Evolutionary conservation across 2,888 invertebrate species (phyloP), one percentile per base, ranked within the genome.

Genomic region (Gisinianus flammeolus): DNA sequence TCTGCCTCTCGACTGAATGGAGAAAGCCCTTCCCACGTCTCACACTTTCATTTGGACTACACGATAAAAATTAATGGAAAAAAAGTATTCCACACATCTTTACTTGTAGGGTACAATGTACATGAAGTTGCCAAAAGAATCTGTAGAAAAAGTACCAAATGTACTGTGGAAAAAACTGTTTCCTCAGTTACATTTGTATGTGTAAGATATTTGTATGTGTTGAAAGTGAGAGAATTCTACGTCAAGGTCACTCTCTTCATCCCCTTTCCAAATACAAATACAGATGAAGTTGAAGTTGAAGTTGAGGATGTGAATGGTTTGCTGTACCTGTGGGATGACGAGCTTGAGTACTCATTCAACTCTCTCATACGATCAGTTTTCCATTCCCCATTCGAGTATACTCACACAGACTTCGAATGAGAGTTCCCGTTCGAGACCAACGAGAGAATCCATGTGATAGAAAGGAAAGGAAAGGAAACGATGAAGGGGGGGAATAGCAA

Each of bases 1-100:
- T 6, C 44, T 16, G 54, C 3, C 19, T 54, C n/a, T 44, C 44
- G 44, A 16, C 6, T 10, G 16, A 44, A 44, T 10, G 6, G 44
- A 10, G 44, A 44, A 16, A 44, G 44, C 6, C 6, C 44, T 44
- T 64, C 26, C 26, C 26, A 26, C 12, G 12, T 26, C 26, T 26
- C 26, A 22, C 62, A 3, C 26, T 64, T 64, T 44, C 44, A 16
- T 10, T 44, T 44, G 16, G 44, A 44, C 44, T 44, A 28, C 16
- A 30, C 31, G 16, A 66, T 66, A 66, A 70, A 52, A 70, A 70
- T 70, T 70, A 70, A 70, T 70, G 70, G 70, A 66, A 62, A 24
- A 62, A 24, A 69, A 54, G 54, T 54, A 24, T 70, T 35, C 70
- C 44, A 44, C 70, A 70, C 52, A 16, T 70, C 16, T 52, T 52